Evolutionary conservation across 2,113 vertebrate species (phyloP), one percentile per base, ranked within the genome.

Genomic region (Eurypyga helias): DNA sequence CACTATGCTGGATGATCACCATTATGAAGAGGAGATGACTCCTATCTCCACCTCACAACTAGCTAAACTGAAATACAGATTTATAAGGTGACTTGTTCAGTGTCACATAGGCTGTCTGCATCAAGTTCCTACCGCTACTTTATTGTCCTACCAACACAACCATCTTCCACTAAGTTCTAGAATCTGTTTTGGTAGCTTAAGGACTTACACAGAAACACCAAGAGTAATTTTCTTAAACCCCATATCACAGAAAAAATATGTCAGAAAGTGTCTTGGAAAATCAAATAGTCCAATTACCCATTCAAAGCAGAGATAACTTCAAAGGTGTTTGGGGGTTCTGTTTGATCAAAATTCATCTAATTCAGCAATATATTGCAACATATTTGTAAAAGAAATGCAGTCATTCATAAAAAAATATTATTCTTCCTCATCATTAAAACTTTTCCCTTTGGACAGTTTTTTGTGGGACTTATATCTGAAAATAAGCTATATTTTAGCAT

Each of bases 1-100:
- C 10, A 43, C 21, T 0, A 2, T 1, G 0, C 25, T 49, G 23
- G 25, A 38, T 25, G 15, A 49, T 38, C 9, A 64, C 6, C 5
- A 15, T 28, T 49, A 58, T 19, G 29, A 78, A 81, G 10, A 78
- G 14, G 25, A 61, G 15, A 79, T 43, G 3, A 31, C n/a, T 66
- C 16, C 6, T 57, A 13, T 43, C 9, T 70, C 33, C 17, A 24
- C 7, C 15, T 58, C 10, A 52, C 31, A 18, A 29, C 54, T 1
- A 65, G 2, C 2, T 17, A 83, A 73, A 91, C 29, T 60, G n/a
- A 87, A 84, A 82, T 41, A 18, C 73, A 49, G 24, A 46, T 70
- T 43, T 78, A 19, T 17, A 70, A 45, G 13, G 15, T 16, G 28
- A 48, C 23, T 61, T 49, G 1, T 45, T 11, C n/a, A 46, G 34